Base-by-base conservation (phyloP, 1,140 invertebrate genomes). In the Agrypnia vestita region DNA sequence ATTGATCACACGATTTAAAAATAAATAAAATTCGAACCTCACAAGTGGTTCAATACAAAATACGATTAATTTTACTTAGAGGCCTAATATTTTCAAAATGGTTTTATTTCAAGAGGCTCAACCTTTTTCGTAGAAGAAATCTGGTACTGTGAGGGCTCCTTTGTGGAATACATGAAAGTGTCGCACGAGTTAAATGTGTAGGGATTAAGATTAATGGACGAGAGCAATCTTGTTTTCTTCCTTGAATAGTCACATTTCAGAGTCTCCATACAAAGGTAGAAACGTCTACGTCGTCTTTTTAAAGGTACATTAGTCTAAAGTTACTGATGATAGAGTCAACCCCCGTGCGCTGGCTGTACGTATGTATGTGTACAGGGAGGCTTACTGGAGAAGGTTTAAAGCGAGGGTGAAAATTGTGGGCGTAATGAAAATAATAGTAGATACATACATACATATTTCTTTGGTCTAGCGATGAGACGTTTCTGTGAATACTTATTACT, bases 221-320 rank as follows among this genome's bases (percentile, higher is more conserved):
- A 12, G 13, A 12, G 15, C 15, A 61, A 62, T 43, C 7, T 43
- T 35, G 21, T 43, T 62, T 62, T 13, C 59, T 25, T 62, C 25
- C n/a, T 13, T 62, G 19, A 62, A 62, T 51, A 51, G 49, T 51
- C 49, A 51, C 49, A 51, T 51, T 15, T 12, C n/a, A 35, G 25
- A 35, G 25, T 35, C 1, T 6, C 25, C 25, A 35, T 35, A 35
- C 25, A 35, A 51, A 51, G 49, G 49, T 51, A 15, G 49, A 51
- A 51, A 51, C n/a, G 49, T 15, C 49, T 51, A 8, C n/a, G 49
- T 51, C 49, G 49, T 13, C 49, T 51, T 51, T 51, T 51, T 51
- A 51, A 51, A 15, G 49, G 49, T 51, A 51, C 49, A 51, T 51
- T 51, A 51, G 49, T 51, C 49, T 51, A 51, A 35, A 51, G 49